A percentile compares a stretch with the other conserved stretches of the same genome.
These are phyloP conservation scores for Xerus inauris DNA, from an alignment of 2,113 vertebrate species.

Conservation along the genomic window DNA sequence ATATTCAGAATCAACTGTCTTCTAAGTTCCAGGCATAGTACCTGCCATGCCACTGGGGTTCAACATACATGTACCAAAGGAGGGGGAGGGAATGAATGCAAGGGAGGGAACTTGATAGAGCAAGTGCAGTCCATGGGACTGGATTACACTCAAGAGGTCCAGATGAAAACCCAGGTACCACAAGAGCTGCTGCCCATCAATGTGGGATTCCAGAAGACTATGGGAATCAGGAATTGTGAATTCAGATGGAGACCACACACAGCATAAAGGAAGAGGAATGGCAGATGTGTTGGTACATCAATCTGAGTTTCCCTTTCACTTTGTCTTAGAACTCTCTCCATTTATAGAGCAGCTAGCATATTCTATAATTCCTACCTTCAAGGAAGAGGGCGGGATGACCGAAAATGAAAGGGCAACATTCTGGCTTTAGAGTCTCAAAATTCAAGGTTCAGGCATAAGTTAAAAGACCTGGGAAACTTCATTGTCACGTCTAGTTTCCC, in stretches of 20 bases:
- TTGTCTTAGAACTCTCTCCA: not conserved
- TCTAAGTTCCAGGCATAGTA: not conserved
- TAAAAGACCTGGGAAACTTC: not conserved
- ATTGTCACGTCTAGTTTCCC: not conserved
- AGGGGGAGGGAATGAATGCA: not conserved
- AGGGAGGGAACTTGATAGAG: not conserved
- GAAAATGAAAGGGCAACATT: not conserved
- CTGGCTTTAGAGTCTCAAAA: conserved; percentile 20
- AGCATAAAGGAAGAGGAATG: not conserved
- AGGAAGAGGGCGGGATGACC: not conserved
- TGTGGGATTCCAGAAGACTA: not conserved
- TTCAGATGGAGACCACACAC: not conserved
- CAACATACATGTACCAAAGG: not conserved
- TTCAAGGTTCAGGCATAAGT: not conserved
- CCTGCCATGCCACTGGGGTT: not conserved
- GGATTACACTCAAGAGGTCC: not conserved
- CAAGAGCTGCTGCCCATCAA: not conserved
- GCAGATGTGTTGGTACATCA: not conserved
- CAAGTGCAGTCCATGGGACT: not conserved
- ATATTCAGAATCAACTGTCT: not conserved
- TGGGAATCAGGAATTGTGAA: not conserved
- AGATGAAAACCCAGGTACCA: not conserved
- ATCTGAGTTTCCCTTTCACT: not conserved
- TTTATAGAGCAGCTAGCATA: not conserved
- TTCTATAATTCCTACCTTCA: not conserved